phyloP scores from a whole-genome alignment of 2,888 invertebrate genomes.

The Eurytoma californica region DNA sequence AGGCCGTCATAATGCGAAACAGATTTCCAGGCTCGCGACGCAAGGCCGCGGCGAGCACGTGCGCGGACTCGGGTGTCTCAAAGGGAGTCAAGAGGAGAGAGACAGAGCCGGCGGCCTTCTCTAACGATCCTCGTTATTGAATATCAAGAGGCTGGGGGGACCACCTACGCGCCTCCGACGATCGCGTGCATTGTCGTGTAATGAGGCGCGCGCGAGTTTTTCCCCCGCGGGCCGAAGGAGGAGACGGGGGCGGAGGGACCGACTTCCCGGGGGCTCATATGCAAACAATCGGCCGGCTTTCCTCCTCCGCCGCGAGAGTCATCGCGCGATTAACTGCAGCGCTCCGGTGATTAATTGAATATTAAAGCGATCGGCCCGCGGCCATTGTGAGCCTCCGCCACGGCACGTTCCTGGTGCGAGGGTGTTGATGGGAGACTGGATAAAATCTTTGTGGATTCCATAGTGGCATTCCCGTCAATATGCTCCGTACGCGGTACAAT shows the following conservation, averaged over 20 bases:
- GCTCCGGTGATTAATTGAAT: conserved; percentile 26
- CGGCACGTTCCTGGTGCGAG: neutral
- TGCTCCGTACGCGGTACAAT: neutral
- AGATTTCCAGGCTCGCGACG: conserved; percentile 30
- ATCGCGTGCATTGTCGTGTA: neutral
- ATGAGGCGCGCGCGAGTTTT: conserved; percentile 15
- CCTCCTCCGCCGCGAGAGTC: conserved; percentile 18
- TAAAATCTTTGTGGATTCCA: neutral
- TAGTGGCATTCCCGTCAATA: neutral
- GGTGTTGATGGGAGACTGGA: conserved; percentile 5
- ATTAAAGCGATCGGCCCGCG: neutral
- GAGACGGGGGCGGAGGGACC: neutral
- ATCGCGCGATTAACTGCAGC: conserved; percentile 24
- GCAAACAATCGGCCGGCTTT: conserved; percentile 30
- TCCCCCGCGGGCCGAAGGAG: neutral
- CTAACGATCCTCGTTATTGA: conserved; percentile 73
- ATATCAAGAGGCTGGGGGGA: conserved; percentile 64
- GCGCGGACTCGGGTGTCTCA: conserved; percentile 42
- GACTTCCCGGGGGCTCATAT: conserved; percentile 5
- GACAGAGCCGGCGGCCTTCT: neutral
- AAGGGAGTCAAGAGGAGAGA: conserved; percentile 52
- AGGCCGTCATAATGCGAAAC: conserved; percentile 43
- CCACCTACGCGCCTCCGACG: neutral
- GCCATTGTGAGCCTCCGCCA: neutral
- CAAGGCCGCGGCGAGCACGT: conserved; percentile 43